These are phyloP conservation scores for Lutjanus campechanus DNA, from an alignment of 2,797 vertebrate species.

Conservation along the genomic window DNA sequence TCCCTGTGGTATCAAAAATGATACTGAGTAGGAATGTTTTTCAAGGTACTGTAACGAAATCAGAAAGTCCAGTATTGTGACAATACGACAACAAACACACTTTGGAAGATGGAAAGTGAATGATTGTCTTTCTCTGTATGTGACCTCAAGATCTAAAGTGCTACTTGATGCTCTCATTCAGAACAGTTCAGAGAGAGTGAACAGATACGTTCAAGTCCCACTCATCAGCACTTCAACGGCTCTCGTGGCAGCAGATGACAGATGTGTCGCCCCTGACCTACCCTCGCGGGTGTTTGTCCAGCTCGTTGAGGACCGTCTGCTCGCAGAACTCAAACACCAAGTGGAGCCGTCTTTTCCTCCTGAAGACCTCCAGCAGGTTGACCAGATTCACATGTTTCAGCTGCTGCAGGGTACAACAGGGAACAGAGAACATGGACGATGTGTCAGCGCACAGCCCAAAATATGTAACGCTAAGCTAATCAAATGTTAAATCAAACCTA, in stretches of 20 bases:
- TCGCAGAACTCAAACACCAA: conserved; percentile 94
- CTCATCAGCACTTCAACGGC: not conserved
- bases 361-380: conserved; percentile 92
- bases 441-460: not conserved
- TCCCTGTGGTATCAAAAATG: too few species aligned
- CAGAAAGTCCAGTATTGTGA: too few species aligned
- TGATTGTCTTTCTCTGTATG: not conserved
- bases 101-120: not conserved
- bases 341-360: conserved; percentile 91
- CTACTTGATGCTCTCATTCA: not conserved
- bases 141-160: not conserved
- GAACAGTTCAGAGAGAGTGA: not conserved
- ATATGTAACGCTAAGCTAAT: too few species aligned
- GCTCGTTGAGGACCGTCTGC: conserved; percentile 91
- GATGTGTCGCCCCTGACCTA: conserved; percentile 66
- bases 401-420: conserved; percentile 83
- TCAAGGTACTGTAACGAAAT: too few species aligned
- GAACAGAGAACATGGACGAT: conserved; percentile 8
- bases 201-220: not conserved
- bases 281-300: conserved; percentile 91
- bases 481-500: not conserved
- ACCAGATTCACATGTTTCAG: conserved; percentile 93
- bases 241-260: not conserved
- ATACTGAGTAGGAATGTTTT: too few species aligned
- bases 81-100: not conserved